Base-by-base conservation (phyloP, 2,113 vertebrate species). In the Rallus limicola region DNA sequence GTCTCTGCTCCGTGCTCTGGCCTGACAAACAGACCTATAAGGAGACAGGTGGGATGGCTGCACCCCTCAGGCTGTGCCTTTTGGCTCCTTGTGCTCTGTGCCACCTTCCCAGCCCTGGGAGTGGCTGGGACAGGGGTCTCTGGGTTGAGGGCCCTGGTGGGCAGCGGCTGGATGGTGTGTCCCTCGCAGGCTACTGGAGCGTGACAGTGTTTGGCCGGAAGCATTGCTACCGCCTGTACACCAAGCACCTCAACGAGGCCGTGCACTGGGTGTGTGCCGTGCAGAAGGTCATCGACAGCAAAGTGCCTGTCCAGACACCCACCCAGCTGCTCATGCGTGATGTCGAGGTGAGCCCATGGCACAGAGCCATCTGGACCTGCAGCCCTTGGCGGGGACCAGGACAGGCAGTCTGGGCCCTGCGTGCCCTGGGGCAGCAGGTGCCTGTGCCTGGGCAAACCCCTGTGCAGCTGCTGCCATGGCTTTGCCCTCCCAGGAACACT, bases 301-400 rank as follows among this genome's bases (percentile, higher is more conserved):
- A 99, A 97, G 98, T 98, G 0, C 99, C 99, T 0, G 97, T 99
- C 88, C 99, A 99, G 91, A 99, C 99, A 0, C 99, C 99, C 56
- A 99, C 99, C 3, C 99, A 99, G 97, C 98, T 99, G 69, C 98
- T 99, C 78, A 99, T 99, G 91, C 98, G 98, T 3, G 99, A 99
- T 56, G 98, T 99, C 1, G 98, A 99, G 99, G 99, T 99, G 92
- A 90, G 96, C 53, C 34, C 0, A 0, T 1, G 86, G 59, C 38
- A 12, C 1, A 0, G 4, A 50, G 69, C 34, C 65, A 53, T 9
- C 64, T 3, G 0, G 1, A 3, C 31, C 28, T 4, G 9, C n/a
- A 25, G 71, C 56, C 0, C 0, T 56, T 2, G 2, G 71, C 55
- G 6, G 83, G 50, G 10, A 46, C 44, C 3, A 2, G 58, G n/a